Base-by-base conservation (phyloP, 2,888 invertebrate genomes). In the Leptura quadrifasciata region DNA sequence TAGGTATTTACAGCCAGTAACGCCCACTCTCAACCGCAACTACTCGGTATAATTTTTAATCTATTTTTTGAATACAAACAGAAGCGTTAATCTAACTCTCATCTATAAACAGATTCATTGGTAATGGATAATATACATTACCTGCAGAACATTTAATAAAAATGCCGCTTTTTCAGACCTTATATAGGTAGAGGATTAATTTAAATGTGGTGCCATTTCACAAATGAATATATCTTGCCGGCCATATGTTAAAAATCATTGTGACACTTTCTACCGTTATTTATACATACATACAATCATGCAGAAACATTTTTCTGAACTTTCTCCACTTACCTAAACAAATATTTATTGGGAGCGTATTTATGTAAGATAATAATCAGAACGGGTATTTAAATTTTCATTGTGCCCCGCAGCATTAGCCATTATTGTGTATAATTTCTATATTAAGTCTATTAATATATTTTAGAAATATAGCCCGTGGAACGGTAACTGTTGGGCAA, bases 181-280 rank as follows among this genome's bases (percentile, higher is more conserved):
- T 47, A 47, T 47, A 47, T n/a, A n/a, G 47, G 47, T n/a, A 6
- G 15, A 47, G n/a, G n/a, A 21, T 57, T 15, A 57, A 57, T 57
- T 57, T 57, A 57, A 55, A 57, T 21, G 20, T 20, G 12, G 18
- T 57, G 18, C 17, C 18, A 8, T 17, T 17, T 15, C 57, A 57
- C 0, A 39, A 47, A 20, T 20, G 31, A 61, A 17, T 60, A 17
- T 61, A 61, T 61, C 31, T 64, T 39, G 17, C 20, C 15, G 47
- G 39, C 63, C 63, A 64, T 64, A 64, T 64, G 63, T 64, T 64
- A 5, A 64, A 21, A 64, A 64, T 35, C 39, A 55, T 12, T 31
- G 55, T 31, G 55, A 68, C 31, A 68, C 68, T 68, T 68, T 68
- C 68, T 55, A 68, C 68, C n/a, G 57, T 57, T 55, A 54, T 67